Evolutionary conservation across 2,113 vertebrate species (phyloP).

Genomic region (Pycnonotus jocosus): DNA sequence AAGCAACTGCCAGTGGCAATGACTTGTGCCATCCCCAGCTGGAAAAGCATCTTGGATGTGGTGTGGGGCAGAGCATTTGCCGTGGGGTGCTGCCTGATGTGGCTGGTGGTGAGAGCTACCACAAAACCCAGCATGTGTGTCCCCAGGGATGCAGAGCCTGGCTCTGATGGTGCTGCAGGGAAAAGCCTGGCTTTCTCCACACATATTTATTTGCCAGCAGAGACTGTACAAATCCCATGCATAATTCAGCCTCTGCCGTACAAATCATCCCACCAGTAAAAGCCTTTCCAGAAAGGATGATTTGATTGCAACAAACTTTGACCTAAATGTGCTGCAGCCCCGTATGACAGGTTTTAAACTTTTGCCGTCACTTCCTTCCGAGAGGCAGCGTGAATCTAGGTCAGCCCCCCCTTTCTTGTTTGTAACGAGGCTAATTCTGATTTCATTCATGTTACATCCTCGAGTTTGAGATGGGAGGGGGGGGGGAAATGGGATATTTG

Average conservation of each 20-base stretch:
- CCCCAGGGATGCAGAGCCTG: neutral
- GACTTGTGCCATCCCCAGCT: neutral
- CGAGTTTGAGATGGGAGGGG: neutral
- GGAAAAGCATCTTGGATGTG: neutral
- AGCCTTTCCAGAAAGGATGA: neutral
- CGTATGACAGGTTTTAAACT: neutral
- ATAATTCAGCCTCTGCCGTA: neutral
- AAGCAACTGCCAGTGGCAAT: neutral
- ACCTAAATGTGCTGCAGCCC: neutral
- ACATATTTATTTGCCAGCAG: neutral
- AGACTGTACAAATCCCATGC: neutral
- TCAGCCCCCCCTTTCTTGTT: neutral
- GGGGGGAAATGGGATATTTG: neutral
- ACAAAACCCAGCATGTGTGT: fast-evolving
- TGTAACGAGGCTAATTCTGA: neutral
- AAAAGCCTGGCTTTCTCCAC: neutral
- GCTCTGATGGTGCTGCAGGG: neutral
- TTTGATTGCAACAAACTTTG: neutral
- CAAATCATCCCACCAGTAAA: neutral
- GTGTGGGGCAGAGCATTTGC: neutral
- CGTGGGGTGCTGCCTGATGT: neutral
- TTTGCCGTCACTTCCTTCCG: neutral
- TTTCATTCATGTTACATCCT: conserved; percentile 3
- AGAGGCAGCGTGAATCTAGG: conserved; percentile 29
- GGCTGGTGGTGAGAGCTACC: neutral